Evolutionary conservation across 64 coral and sea anemone species (phyloP).

Genomic region (Catalaphyllia jardinei): DNA sequence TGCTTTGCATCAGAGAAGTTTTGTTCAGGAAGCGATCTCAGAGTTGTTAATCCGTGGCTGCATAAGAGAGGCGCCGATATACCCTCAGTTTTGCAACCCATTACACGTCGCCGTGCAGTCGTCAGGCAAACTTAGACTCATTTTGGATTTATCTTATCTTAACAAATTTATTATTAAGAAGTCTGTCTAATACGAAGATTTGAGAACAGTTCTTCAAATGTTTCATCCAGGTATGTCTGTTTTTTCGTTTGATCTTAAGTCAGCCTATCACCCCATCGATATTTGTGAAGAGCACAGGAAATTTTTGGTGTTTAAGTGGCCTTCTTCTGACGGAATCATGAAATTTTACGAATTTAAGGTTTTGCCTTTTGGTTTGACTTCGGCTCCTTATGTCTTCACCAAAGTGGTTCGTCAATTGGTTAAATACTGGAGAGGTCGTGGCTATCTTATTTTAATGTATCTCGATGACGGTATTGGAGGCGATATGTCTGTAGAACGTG

Average conservation of each 20-base stretch:
- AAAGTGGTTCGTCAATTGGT: too few relatives aligned
- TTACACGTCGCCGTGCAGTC: too few relatives aligned
- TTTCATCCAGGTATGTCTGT: too few relatives aligned
- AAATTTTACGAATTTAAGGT: too few relatives aligned
- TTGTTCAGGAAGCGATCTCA: too few relatives aligned
- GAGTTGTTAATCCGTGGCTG: constrained; percentile 21
- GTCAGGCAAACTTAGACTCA: too few relatives aligned
- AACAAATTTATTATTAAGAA: constrained; percentile 55
- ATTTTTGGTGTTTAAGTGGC: constrained; percentile 9
- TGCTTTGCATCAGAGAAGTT: not conserved
- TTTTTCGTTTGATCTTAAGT: too few relatives aligned
- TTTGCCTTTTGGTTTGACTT: too few relatives aligned
- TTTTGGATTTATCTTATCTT: constrained; percentile 40
- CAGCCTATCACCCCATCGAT: constrained; percentile 16
- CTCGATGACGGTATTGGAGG: not conserved
- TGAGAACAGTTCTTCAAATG: constrained; percentile 40
- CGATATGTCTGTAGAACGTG: too few relatives aligned
- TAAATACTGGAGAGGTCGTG: constrained; percentile 3
- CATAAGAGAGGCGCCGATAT: constrained; percentile 23
- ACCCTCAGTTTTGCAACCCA: constrained; percentile 58
- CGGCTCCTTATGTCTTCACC: too few relatives aligned
- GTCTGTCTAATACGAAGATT: constrained; percentile 57
- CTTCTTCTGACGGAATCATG: too few relatives aligned
- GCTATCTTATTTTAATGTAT: not conserved
- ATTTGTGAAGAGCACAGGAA: constrained; percentile 22